Evolutionary conservation across 2,797 vertebrate genomes (phyloP).

Genomic region (Anolis apletophallus): DNA sequence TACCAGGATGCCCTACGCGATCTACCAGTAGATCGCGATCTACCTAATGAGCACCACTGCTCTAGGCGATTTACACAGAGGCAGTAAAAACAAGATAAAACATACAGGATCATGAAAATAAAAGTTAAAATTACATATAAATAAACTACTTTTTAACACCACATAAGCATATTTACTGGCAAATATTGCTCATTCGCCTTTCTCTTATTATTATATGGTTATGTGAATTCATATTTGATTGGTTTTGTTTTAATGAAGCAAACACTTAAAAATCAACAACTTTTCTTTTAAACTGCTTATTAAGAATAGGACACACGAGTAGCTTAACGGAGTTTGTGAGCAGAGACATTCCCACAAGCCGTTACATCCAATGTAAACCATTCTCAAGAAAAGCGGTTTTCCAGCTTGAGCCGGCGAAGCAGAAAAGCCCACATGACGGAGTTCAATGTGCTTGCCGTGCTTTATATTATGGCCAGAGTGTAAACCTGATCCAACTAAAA

Average conservation of each 20-base stretch:
- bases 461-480: neutral
- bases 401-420: slow-evolving; percentile 1
- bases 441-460: neutral
- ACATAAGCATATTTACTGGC: neutral
- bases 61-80: no score
- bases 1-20: no score
- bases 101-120: no score
- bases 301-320: neutral
- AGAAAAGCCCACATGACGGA: neutral
- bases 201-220: neutral
- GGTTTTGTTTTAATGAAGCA: neutral
- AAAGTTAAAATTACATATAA: no score
- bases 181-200: neutral
- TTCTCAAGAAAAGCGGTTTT: neutral
- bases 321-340: neutral
- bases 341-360: neutral
- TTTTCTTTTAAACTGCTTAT: neutral
- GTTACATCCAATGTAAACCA: slow-evolving; percentile 3
- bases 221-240: slow-evolving; percentile 2
- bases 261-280: neutral
- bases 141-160: neutral
- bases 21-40: no score
- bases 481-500: neutral
- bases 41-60: no score
- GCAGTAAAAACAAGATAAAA: no score